Evolutionary conservation across 1,140 invertebrate genomes (phyloP), one percentile per base, ranked within the genome.

Genomic region (Scaptomyza pallida): DNA sequence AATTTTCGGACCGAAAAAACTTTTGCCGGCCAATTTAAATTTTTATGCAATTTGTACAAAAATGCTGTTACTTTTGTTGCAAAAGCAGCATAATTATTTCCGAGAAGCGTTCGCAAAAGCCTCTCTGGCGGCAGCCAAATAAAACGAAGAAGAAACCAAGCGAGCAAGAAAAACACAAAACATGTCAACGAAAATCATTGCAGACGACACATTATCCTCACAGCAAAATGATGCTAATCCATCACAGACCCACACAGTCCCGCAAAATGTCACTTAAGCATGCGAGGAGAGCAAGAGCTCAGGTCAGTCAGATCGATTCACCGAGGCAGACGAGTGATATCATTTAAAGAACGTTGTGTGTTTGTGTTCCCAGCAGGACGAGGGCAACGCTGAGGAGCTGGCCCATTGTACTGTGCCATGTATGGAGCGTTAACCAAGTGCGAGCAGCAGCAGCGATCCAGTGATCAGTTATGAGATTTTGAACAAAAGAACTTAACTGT

Each of bases 31-130:
- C 83, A 89, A 89, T 89, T 89, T 89, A 89, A 89, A 89, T 89
- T 90, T 89, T 89, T 89, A 82, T 82, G 78, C 86, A 89, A 89
- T 89, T 89, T 89, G 88, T 88, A 89, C 86, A 89, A 89, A 89
- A 89, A 90, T 89, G 81, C 82, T 89, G 86, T 79, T 88, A 89
- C 69, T 89, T 85, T 77, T 79, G 82, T 47, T 51, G 47, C 80
- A 86, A 89, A 89, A 89, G 72, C 69, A 89, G 86, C 86, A 89
- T 89, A 89, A 89, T 89, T 89, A 89, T 89, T 89, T 89, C 86
- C 70, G 52, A 89, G 86, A 89, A 89, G 59, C 43, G 26, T 41
- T 10, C 30, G 12, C n/a, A 40, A 40, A 23, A 30, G 40, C 13
- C 23, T 15, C 30, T 48, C 45, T 15, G 9, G 47, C 47, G 43